Base-by-base conservation (phyloP, 2,888 invertebrate species). In the Hyalella azteca region DNA sequence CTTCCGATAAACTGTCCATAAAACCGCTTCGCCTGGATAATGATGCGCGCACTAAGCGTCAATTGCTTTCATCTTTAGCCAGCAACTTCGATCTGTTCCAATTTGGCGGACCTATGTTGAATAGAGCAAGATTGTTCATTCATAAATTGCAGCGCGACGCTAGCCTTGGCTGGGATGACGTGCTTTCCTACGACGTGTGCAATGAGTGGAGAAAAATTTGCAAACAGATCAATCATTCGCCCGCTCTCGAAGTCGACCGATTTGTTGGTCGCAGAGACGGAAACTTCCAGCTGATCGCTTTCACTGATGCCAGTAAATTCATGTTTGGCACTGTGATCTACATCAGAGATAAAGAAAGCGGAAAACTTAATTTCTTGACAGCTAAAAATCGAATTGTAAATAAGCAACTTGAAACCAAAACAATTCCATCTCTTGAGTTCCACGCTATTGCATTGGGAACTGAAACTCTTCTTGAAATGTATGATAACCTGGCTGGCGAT, bases 371-470 rank as follows among this genome's bases (percentile, higher is more conserved):
- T 36, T 75, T 75, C 22, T 15, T 75, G n/a, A 22, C 22, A 3
- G 75, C 75, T 36, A 75, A 39, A 39, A 75, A 75, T 41, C 13
- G 40, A n/a, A 15, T 22, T 15, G 75, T 75, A 19, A 39, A 39
- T 39, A 2, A 39, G 13, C 36, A 75, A 7, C 45, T 75, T 5
- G 45, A 29, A 7, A 4, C 2, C 36, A 36, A 75, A 5, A 40
- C 32, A 3, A 75, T 75, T n/a, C 39, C 39, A 3, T 29, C 36
- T 75, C 22, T 75, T 4, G 75, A 75, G 13, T 13, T 75, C 3
- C 7, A 22, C 13, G 22, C 19, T 36, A 41, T 75, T 5, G 36
- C 32, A 3, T 5, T 75, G 22, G 75, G 19, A 1, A 39, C 75
- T 13, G 75, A 75, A 36, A n/a, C 15, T 32, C 22, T 22, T 15